Evolutionary conservation across 53 echinoderm and acorn worm genomes (phyloP).

Genomic region (Luidia sarsii): DNA sequence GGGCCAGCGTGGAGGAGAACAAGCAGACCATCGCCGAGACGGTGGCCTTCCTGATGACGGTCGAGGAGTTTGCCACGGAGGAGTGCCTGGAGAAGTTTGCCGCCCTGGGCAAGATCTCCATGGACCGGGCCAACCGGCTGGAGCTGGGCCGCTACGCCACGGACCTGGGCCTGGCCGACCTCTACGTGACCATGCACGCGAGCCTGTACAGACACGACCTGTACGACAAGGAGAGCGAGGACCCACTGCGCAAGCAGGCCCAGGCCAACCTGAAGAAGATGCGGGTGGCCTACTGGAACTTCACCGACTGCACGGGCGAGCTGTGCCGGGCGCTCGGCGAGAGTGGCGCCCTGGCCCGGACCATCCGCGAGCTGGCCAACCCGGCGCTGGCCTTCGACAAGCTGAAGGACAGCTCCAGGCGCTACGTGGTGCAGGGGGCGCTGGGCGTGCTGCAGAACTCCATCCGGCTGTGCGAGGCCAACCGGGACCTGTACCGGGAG

Average conservation of each 20-base stretch:
- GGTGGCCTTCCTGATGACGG: conserved; percentile 55
- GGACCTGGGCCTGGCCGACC: conserved; percentile 52
- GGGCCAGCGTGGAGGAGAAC: conserved; percentile 40
- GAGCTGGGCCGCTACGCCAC: conserved; percentile 44
- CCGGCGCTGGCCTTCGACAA: conserved; percentile 15
- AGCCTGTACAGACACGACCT: conserved; percentile 63
- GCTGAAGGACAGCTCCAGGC: conserved; percentile 34
- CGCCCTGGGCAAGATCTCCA: conserved; percentile 40
- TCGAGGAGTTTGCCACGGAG: conserved; percentile 67
- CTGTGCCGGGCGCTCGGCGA: conserved; percentile 65
- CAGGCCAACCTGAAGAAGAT: conserved; percentile 70
- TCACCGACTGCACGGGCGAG: conserved; percentile 70
- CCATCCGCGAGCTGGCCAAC: conserved; percentile 39
- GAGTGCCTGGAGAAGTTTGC: conserved; percentile 62
- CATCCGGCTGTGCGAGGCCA: conserved; percentile 53
- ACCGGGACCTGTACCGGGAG: conserved; percentile 58
- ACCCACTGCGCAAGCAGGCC: conserved; percentile 67
- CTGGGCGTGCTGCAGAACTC: conserved; percentile 82
- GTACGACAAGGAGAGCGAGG: conserved; percentile 38
- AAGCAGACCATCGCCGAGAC: conserved; percentile 26
- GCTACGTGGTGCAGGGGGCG: conserved; percentile 74
- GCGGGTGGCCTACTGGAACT: conserved; percentile 83
- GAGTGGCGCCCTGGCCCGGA: conserved; percentile 50
- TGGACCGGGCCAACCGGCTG: conserved; percentile 45
- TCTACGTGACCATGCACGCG: conserved; percentile 53